Evolutionary conservation across 2,797 vertebrate species (phyloP), one percentile per base, ranked within the genome.

Genomic region (Malurus leucopterus): DNA sequence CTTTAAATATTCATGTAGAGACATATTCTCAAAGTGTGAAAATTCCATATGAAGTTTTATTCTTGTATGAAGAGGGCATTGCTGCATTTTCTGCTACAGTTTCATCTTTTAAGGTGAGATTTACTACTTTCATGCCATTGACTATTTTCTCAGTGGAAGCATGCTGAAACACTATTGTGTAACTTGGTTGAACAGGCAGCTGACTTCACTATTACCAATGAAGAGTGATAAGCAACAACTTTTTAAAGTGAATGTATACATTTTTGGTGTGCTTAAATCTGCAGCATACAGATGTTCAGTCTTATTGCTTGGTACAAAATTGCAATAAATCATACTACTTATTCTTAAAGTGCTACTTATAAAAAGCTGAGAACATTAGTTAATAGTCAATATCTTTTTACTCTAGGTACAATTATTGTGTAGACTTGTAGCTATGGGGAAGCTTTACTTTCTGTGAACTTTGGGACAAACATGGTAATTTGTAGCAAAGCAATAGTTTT

Each of bases 41-140:
- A 95, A 89, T 87, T 92, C 67, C 91, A 69, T 94, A 94, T 96
- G 93, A 96, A 95, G 91, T 96, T 95, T 87, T 96, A 93, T 93
- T 93, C 91, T 96, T 94, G 79, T 96, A 90, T 92, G 92, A 96
- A 90, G 67, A 93, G 96, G 97, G 95, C 96, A 97, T 97, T 96
- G 96, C 95, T 91, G 90, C 93, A 94, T 95, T 96, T 92, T 95
- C 32, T 95, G 89, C 86, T 96, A 92, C 93, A 70, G 86, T 93
- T 94, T 95, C 92, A 92, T 95, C 92, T 93, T 94, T 53, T 95
- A 75, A 95, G 83, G 77, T 94, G 94, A 94, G 89, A 91, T 88
- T 92, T 91, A 93, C 91, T 93, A 79, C 65, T 94, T 92, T 86
- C 51, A 95, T 93, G 85, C 94, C 94, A 76, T 86, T 96, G 80